These are phyloP conservation scores for Tiaroga cobitis DNA, from an alignment of 2,797 vertebrate genomes.

Conservation along the genomic window DNA sequence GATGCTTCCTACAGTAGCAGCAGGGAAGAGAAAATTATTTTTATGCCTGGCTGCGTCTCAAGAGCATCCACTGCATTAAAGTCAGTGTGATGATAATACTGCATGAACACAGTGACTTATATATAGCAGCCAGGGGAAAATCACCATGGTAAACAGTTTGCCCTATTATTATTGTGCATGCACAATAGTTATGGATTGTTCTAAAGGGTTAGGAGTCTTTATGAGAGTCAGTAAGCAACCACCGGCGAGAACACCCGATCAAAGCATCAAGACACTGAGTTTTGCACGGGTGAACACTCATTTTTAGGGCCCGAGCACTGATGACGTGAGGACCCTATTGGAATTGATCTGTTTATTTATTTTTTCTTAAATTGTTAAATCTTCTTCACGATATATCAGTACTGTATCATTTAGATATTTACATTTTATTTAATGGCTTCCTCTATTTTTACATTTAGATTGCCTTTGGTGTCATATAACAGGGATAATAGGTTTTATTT, in stretches of 20 bases:
- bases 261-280: not conserved
- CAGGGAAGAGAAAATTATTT: not conserved
- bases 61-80: conserved; percentile 10
- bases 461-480: not conserved
- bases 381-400: not conserved
- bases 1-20: not conserved
- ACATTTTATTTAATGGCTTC: not conserved
- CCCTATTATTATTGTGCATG: not conserved
- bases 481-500: not conserved
- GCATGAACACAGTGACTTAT: not conserved
- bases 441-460: not conserved
- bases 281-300: not conserved
- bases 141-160: not conserved
- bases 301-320: not conserved
- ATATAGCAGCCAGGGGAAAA: not conserved
- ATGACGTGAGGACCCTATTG: not conserved
- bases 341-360: not conserved
- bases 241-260: not conserved
- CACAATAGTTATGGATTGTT: not conserved
- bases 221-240: not conserved
- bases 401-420: not conserved
- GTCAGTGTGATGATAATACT: conserved; percentile 6
- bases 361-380: not conserved
- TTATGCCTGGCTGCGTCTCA: conserved; percentile 26
- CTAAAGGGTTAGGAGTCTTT: not conserved